Evolutionary conservation across 2,113 vertebrate species (phyloP).

Genomic region (Rafetus swinhoei): DNA sequence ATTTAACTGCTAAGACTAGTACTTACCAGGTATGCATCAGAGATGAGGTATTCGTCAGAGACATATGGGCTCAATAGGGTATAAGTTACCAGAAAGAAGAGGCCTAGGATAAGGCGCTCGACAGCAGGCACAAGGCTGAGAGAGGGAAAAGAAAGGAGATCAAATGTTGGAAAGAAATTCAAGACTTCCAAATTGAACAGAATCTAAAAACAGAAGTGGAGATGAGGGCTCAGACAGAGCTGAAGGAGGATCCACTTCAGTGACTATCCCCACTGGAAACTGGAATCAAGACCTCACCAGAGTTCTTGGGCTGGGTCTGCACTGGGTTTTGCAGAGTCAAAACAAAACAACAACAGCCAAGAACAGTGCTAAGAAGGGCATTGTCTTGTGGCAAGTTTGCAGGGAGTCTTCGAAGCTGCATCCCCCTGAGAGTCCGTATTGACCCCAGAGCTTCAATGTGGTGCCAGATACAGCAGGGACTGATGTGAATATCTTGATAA

Average conservation of each 20-base stretch:
- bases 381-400: neutral
- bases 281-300: neutral
- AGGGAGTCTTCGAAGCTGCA: neutral
- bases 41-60: slow-evolving; percentile 88
- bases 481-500: neutral
- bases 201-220: slow-evolving; percentile 5
- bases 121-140: slow-evolving; percentile 87
- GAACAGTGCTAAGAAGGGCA: neutral
- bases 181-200: neutral
- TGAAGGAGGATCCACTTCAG: neutral
- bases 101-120: slow-evolving; percentile 89
- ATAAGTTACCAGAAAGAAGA: slow-evolving; percentile 87
- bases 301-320: rapidly evolving
- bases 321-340: neutral
- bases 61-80: slow-evolving; percentile 85
- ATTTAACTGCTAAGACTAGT: neutral
- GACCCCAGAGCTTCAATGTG: neutral
- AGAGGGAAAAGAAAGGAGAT: slow-evolving; percentile 24
- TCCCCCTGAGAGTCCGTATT: neutral
- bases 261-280: neutral
- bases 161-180: neutral
- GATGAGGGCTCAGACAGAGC: neutral
- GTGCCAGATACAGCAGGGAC: slow-evolving; percentile 40
- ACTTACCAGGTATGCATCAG: slow-evolving; percentile 92
- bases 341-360: neutral